Conservation (phyloP, 2,113 vertebrate genomes). For the Sinocyclocheilus maitianheensis region DNA sequence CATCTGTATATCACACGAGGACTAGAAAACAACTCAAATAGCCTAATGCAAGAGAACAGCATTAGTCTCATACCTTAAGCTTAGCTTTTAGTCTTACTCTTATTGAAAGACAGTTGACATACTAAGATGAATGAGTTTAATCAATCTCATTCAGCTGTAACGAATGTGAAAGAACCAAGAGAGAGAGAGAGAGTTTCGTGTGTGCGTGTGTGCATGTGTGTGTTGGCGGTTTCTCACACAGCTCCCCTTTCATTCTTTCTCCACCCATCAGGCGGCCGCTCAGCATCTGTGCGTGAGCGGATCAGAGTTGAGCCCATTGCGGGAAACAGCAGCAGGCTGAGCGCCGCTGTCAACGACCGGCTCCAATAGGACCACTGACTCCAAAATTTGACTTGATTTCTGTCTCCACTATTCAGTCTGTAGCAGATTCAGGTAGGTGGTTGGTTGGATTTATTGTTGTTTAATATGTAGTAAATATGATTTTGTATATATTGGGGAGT, state of each 20-base stretch:
- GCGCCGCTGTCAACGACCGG: conserved; percentile 4
- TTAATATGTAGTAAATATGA: not conserved
- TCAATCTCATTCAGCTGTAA: not conserved
- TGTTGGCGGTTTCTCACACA: conserved; percentile 57
- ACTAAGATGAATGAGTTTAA: not conserved
- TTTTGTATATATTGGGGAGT: not conserved
- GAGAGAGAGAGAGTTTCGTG: conserved; percentile 7
- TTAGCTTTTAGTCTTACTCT: not conserved
- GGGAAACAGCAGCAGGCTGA: conserved; percentile 19
- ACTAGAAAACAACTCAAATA: not conserved
- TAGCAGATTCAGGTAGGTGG: conserved; percentile 6
- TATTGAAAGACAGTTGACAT: not conserved
- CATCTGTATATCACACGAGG: not conserved
- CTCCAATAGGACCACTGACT: not conserved
- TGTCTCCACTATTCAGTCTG: not conserved
- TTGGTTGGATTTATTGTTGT: not conserved
- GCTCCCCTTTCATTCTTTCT: conserved; percentile 61
- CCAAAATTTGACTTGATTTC: not conserved
- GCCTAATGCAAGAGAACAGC: not conserved
- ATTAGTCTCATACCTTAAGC: not conserved
- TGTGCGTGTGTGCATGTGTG: conserved; percentile 26
- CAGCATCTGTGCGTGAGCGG: conserved; percentile 30
- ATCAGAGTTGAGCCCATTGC: conserved; percentile 4
- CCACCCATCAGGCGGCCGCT: conserved; percentile 51
- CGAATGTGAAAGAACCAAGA: not conserved